Conservation (phyloP, 2,888 invertebrate species). For the Trichacis sp. region DNA sequence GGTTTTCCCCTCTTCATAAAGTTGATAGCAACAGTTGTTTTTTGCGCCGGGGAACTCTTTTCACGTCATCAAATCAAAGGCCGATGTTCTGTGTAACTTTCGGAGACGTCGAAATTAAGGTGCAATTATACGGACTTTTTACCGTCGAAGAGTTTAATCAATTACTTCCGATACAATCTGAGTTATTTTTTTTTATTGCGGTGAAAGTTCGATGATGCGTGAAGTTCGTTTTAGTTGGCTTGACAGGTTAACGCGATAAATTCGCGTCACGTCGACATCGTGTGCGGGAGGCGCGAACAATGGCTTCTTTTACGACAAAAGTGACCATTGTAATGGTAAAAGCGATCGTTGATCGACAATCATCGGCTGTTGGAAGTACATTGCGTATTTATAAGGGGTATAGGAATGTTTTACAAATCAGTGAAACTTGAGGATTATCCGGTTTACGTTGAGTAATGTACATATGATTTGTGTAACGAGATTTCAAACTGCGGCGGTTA, state of each 20-base stretch:
- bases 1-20: conserved; percentile 35
- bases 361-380: background rate
- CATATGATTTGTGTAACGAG: background rate
- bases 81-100: too few relatives aligned
- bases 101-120: too few relatives aligned
- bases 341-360: conserved; percentile 1
- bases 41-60: conserved; percentile 4
- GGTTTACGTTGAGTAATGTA: conserved; percentile 3
- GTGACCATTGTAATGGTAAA: conserved; percentile 46
- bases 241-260: conserved; percentile 48
- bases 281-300: conserved; percentile 58
- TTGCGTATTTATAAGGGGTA: conserved; percentile 19
- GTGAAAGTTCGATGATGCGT: too few relatives aligned
- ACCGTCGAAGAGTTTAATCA: too few relatives aligned
- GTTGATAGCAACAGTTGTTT: conserved; percentile 40
- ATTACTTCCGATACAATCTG: too few relatives aligned
- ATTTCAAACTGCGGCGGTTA: too few relatives aligned
- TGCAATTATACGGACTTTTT: too few relatives aligned
- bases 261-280: conserved; percentile 57
- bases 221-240: too few relatives aligned
- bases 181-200: too few relatives aligned
- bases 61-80: too few relatives aligned
- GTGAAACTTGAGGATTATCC: conserved; percentile 1
- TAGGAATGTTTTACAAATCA: background rate
- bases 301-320: conserved; percentile 41